phyloP scores from a whole-genome alignment of 2,113 vertebrate species.

The Spheniscus mendiculus region DNA sequence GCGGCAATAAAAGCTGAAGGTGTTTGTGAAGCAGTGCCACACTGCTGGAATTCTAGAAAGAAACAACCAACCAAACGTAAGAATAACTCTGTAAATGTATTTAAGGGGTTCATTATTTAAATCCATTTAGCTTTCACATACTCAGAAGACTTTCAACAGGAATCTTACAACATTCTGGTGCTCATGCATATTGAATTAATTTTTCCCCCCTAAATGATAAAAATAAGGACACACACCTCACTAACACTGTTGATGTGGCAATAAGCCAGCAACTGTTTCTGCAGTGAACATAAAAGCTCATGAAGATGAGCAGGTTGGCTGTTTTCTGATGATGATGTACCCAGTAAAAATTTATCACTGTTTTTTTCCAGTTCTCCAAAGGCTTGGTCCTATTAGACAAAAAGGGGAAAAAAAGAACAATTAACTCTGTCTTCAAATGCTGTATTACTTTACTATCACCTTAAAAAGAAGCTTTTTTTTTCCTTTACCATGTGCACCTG shows the following conservation, averaged over 20 bases:
- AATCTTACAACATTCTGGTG: neutral
- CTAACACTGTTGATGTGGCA: slow-evolving; percentile 93
- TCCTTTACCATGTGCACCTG: neutral
- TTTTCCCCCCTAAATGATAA: neutral
- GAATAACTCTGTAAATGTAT: neutral
- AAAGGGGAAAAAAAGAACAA: neutral
- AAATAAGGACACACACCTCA: slow-evolving; percentile 78
- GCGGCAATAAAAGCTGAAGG: slow-evolving; percentile 93
- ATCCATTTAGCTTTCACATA: neutral
- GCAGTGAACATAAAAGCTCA: slow-evolving; percentile 93
- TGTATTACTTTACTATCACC: neutral
- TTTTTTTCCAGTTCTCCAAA: slow-evolving; percentile 98
- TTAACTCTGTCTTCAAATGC: neutral
- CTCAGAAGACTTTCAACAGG: neutral
- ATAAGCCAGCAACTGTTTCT: slow-evolving; percentile 95
- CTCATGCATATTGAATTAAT: neutral
- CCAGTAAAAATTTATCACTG: slow-evolving; percentile 93
- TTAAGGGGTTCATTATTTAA: neutral
- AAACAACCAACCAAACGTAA: neutral
- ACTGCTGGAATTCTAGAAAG: slow-evolving; percentile 90
- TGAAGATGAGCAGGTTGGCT: slow-evolving; percentile 97
- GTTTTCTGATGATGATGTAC: slow-evolving; percentile 91
- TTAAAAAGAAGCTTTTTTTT: neutral
- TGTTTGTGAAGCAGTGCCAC: slow-evolving; percentile 98
- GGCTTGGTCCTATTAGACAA: slow-evolving; percentile 88